A percentile compares a stretch with the other conserved stretches of the same genome.
Evolutionary conservation across 92 coral and sea anemone genomes (phyloP).

Genomic region (Virgularia gustaviana): DNA sequence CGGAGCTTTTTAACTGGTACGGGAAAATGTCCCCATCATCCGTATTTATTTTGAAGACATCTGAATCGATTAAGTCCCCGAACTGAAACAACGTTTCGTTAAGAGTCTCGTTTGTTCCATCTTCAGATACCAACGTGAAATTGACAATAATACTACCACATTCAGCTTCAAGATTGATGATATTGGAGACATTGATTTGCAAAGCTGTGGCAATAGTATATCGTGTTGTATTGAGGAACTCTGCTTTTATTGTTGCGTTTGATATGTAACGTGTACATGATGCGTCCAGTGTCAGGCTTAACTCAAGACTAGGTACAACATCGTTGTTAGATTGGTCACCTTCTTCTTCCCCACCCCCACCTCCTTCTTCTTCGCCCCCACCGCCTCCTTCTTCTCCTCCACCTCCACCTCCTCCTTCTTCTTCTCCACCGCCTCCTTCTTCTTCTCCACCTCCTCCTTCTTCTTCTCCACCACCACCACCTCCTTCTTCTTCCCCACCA

Average conservation of each 20-base stretch:
- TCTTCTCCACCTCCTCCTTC: no score
- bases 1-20: neutral
- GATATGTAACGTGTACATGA: constrained; percentile 24
- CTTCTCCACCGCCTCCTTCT: no score
- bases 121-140: constrained; percentile 31
- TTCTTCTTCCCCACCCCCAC: no score
- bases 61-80: constrained; percentile 21
- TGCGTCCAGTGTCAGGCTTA: constrained; percentile 27
- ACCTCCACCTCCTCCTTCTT: no score
- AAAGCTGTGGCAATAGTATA: constrained; percentile 32
- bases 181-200: neutral
- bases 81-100: constrained; percentile 8
- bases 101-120: constrained; percentile 25
- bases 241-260: constrained; percentile 20
- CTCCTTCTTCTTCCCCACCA: no score
- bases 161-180: constrained; percentile 29
- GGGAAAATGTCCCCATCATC: neutral
- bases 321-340: no score
- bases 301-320: no score
- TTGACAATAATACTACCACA: constrained; percentile 54
- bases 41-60: constrained; percentile 17
- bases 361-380: no score
- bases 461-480: no score
- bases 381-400: no score
- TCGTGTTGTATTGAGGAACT: constrained; percentile 31